Evolutionary conservation across 2,113 vertebrate genomes (phyloP).

Genomic region (Pseudorectes ferrugineus): DNA sequence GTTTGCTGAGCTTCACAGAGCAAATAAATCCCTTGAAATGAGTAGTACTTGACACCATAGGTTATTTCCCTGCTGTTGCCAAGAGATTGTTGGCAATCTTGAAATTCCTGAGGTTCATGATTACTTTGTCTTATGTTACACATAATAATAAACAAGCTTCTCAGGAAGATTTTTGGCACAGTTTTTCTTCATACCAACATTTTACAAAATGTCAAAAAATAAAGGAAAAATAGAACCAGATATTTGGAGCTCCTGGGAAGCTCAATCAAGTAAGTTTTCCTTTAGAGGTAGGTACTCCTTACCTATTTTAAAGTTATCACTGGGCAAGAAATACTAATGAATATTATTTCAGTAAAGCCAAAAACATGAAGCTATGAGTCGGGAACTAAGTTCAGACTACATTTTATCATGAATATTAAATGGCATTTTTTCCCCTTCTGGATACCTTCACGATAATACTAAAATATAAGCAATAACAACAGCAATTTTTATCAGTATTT

Average conservation of each 20-base stretch:
- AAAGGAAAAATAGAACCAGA: not conserved
- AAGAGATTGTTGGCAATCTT: not conserved
- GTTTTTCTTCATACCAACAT: not conserved
- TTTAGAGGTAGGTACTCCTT: not conserved
- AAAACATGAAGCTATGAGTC: not conserved
- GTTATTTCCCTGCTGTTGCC: not conserved
- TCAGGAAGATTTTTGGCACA: not conserved
- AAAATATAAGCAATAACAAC: not conserved
- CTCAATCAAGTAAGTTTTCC: not conserved
- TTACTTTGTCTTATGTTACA: not conserved
- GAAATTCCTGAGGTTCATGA: not conserved
- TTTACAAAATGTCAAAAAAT: not conserved
- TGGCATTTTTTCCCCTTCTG: not conserved
- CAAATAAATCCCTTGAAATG: not conserved
- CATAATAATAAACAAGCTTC: not conserved
- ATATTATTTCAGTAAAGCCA: not conserved
- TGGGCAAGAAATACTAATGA: not conserved
- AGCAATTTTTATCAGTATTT: not conserved
- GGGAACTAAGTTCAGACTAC: accelerated
- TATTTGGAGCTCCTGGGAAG: not conserved
- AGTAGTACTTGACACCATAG: not conserved
- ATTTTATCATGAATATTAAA: not conserved
- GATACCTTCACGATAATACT: not conserved
- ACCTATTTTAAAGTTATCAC: not conserved
- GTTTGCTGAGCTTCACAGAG: not conserved